A percentile compares a stretch with the other conserved stretches of the same genome.
Conservation (phyloP, 2,888 invertebrate species). For the Aphidius colemani region DNA sequence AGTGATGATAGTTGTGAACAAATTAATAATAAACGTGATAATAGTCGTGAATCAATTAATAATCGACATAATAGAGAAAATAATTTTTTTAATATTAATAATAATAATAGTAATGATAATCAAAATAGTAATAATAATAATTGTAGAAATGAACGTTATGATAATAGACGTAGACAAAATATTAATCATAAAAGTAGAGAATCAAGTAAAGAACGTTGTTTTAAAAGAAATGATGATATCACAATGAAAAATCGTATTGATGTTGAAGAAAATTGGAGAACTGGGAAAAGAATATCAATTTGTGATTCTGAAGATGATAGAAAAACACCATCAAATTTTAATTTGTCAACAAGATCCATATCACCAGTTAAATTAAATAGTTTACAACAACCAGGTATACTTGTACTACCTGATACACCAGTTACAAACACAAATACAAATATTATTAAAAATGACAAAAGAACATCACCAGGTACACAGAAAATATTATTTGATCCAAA, state of each 20-base stretch:
- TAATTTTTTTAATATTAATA: constrained; percentile 52
- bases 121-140: constrained; percentile 49
- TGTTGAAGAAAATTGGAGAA: constrained; percentile 56
- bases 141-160: constrained; percentile 40
- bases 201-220: constrained; percentile 60
- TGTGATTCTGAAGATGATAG: constrained; percentile 55
- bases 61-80: constrained; percentile 57
- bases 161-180: constrained; percentile 47
- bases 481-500: constrained; percentile 68
- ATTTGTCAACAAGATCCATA: constrained; percentile 32
- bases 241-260: constrained; percentile 41
- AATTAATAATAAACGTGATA: constrained; percentile 52
- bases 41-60: constrained; percentile 54
- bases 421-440: constrained; percentile 15
- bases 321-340: constrained; percentile 38
- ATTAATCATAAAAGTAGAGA: constrained; percentile 58
- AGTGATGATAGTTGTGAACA: constrained; percentile 58
- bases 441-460: constrained; percentile 38
- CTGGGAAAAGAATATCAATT: constrained; percentile 50
- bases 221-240: constrained; percentile 33
- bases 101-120: constrained; percentile 55
- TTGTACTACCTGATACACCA: constrained; percentile 57
- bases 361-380: constrained; percentile 37
- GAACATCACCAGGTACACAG: constrained; percentile 50
- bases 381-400: constrained; percentile 57